Percentiles rank a stretch among this genome's conserved stretches.
Conservation (phyloP, 2,888 invertebrate species). For the Sturmia bella region DNA sequence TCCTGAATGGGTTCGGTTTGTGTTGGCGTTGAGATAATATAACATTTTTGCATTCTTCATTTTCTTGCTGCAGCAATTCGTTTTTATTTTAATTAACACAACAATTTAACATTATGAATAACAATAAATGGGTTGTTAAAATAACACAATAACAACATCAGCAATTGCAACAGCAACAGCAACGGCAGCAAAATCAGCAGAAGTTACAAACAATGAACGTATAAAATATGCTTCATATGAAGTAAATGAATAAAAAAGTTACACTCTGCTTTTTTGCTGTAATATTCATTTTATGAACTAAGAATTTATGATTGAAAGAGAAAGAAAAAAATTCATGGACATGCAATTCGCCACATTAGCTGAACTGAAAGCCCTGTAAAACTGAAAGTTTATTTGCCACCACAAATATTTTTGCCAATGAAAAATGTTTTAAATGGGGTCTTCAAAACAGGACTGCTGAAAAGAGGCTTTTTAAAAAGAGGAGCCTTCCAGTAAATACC, state of each 20-base stretch:
- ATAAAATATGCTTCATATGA: conserved; percentile 30
- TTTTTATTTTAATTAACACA: conserved; percentile 67
- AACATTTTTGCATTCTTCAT: conserved; percentile 25
- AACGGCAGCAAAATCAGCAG: neutral
- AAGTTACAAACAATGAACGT: conserved; percentile 4
- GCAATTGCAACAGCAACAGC: neutral
- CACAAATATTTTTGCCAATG: too few relatives aligned
- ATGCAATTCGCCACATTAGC: neutral
- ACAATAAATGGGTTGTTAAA: conserved; percentile 65
- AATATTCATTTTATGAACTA: conserved; percentile 39
- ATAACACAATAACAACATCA: conserved; percentile 36
- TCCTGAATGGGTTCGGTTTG: conserved; percentile 16
- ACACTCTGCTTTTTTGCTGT: conserved; percentile 23
- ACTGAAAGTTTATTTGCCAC: neutral
- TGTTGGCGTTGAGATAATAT: conserved; percentile 14
- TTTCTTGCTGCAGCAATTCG: conserved; percentile 3
- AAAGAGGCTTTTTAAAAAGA: too few relatives aligned
- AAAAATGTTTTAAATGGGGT: too few relatives aligned
- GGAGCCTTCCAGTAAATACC: too few relatives aligned
- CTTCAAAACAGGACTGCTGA: too few relatives aligned
- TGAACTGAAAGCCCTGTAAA: neutral
- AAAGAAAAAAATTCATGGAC: neutral
- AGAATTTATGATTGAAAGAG: conserved; percentile 9
- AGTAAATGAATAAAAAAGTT: conserved; percentile 43
- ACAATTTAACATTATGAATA: conserved; percentile 67